Conservation (phyloP, 1,140 invertebrate species). For the Aleiodes sp. region DNA sequence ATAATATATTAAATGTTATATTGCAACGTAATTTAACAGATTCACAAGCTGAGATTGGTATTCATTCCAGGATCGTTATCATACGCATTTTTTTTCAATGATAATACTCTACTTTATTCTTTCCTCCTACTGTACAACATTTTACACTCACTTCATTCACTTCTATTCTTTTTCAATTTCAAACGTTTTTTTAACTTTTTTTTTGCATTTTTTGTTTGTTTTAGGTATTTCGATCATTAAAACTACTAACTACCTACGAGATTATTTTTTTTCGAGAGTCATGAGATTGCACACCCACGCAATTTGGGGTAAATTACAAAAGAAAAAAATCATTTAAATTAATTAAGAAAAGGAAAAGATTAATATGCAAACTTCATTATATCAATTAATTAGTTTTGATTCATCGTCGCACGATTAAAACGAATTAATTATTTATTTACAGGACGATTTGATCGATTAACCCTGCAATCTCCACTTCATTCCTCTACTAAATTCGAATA, state of each 20-base stretch:
- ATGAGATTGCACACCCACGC: slow-evolving; percentile 61
- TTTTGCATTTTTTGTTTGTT: slow-evolving; percentile 39
- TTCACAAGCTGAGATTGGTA: slow-evolving; percentile 67
- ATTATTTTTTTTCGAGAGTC: slow-evolving; percentile 63
- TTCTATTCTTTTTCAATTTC: slow-evolving; percentile 3
- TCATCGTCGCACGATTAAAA: neutral
- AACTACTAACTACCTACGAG: slow-evolving; percentile 52
- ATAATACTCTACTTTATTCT: slow-evolving; percentile 54
- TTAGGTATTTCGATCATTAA: slow-evolving; percentile 53
- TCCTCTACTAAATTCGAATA: neutral
- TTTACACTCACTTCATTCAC: slow-evolving; percentile 61
- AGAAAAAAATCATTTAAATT: too few species aligned
- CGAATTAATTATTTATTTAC: slow-evolving; percentile 19
- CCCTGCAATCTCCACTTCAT: slow-evolving; percentile 1
- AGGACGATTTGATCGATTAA: slow-evolving; percentile 20
- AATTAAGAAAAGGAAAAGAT: too few species aligned
- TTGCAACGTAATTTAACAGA: slow-evolving; percentile 64
- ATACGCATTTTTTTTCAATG: slow-evolving; percentile 40
- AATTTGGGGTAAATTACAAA: slow-evolving; percentile 14
- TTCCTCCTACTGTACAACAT: slow-evolving; percentile 64
- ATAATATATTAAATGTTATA: slow-evolving; percentile 61
- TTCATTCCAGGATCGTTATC: slow-evolving; percentile 56
- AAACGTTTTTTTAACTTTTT: neutral
- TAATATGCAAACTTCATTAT: too few species aligned
- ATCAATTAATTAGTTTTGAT: too few species aligned